These are phyloP conservation scores for Styela plicata DNA, from an alignment of 23 tunicate species.

Conservation along the genomic window DNA sequence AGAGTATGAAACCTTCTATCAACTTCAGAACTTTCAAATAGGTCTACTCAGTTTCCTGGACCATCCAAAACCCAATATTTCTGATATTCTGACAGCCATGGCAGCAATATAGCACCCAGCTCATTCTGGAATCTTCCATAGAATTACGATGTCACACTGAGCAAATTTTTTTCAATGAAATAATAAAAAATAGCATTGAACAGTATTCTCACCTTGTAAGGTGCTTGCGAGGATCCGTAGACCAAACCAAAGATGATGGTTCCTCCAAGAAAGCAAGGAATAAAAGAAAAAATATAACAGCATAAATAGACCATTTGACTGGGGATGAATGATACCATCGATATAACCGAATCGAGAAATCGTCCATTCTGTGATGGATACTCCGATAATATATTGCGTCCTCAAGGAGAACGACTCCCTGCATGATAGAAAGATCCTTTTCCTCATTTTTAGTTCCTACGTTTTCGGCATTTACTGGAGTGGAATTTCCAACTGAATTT, in stretches of 20 bases:
- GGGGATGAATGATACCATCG: slow-evolving; percentile 79
- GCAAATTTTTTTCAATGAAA: too few species aligned
- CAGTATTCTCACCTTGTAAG: slow-evolving; percentile 47
- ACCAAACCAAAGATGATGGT: slow-evolving; percentile 79
- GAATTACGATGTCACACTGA: too few species aligned
- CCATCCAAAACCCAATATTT: too few species aligned
- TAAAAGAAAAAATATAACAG: slow-evolving; percentile 57
- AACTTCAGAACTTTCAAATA: too few species aligned
- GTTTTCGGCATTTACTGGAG: background rate
- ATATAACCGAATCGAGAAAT: slow-evolving; percentile 56
- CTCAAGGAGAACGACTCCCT: slow-evolving; percentile 79
- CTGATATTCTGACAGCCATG: too few species aligned
- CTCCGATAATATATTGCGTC: slow-evolving; percentile 87
- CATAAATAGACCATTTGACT: slow-evolving; percentile 41
- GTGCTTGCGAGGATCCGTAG: slow-evolving; percentile 83
- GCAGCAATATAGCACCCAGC: too few species aligned
- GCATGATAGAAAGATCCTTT: slow-evolving; percentile 26
- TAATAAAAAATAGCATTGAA: too few species aligned
- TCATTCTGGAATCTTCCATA: too few species aligned
- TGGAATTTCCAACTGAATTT: background rate
- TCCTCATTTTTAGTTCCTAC: background rate
- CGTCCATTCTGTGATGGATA: slow-evolving; percentile 71
- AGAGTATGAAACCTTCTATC: too few species aligned
- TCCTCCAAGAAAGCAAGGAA: slow-evolving; percentile 76
- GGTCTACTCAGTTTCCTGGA: too few species aligned